Percentiles rank a stretch among this genome's conserved stretches.
These are phyloP conservation scores for Sarcophaga caerulescens DNA, from an alignment of 2,888 invertebrate genomes.

Conservation along the genomic window DNA sequence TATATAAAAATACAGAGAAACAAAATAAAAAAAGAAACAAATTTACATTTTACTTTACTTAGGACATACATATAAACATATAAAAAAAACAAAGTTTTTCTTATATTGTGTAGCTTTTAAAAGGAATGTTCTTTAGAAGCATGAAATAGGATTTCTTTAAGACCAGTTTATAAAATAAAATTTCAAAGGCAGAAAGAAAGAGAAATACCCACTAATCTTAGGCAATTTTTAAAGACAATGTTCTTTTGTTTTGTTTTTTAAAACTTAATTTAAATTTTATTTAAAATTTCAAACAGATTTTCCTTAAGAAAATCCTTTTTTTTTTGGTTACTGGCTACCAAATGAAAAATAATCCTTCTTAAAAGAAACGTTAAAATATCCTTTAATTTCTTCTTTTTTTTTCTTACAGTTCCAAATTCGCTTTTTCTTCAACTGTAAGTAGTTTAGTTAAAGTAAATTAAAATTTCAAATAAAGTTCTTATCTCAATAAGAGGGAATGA, in stretches of 20 bases:
- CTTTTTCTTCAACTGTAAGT: constrained; percentile 20
- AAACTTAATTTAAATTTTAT: constrained; percentile 15
- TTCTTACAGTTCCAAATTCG: not conserved
- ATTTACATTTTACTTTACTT: not conserved
- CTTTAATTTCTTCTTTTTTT: constrained; percentile 2
- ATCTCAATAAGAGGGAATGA: not conserved
- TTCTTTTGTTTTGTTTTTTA: not conserved
- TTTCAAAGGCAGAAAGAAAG: not conserved
- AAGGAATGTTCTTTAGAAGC: not conserved
- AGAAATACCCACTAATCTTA: constrained; percentile 1
- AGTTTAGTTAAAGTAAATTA: constrained; percentile 59
- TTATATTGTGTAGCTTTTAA: not conserved
- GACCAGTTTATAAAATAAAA: constrained; percentile 6
- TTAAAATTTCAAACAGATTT: not conserved
- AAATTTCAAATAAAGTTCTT: constrained; percentile 37
- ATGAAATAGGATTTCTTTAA: not conserved
- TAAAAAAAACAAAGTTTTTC: not conserved
- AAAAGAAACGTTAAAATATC: not conserved
- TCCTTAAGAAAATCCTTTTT: not conserved
- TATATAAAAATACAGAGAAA: not conserved
- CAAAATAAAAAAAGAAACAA: not conserved
- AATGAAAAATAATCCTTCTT: constrained; percentile 1
- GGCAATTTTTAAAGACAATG: constrained; percentile 11
- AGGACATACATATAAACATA: not conserved
- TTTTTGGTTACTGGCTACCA: not conserved